Evolutionary conservation across 2,113 vertebrate genomes (phyloP).

Genomic region (Connochaetes taurinus): DNA sequence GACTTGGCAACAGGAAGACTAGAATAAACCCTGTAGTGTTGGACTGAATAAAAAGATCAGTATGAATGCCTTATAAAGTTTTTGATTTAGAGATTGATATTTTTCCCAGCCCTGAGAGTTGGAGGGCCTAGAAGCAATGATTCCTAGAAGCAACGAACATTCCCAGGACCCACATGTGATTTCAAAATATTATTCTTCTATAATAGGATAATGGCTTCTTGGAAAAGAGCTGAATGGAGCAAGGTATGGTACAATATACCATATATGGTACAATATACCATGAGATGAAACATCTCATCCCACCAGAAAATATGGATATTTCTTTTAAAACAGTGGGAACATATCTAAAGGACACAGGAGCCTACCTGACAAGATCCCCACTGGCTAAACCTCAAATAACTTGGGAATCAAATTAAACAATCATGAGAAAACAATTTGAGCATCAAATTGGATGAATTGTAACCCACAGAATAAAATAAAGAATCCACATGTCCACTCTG

Average conservation of each 20-base stretch:
- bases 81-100: neutral
- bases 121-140: neutral
- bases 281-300: neutral
- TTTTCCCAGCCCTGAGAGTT: neutral
- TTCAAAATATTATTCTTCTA: neutral
- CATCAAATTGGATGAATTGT: neutral
- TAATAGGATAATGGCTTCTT: neutral
- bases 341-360: neutral
- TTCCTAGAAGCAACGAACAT: neutral
- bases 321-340: neutral
- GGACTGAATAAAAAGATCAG: neutral
- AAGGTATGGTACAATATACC: neutral
- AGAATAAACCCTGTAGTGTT: neutral
- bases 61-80: neutral
- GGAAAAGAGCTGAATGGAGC: neutral
- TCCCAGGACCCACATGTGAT: neutral
- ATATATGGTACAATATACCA: neutral
- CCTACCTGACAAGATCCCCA: neutral
- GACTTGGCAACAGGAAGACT: neutral
- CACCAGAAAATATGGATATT: neutral
- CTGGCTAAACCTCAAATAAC: neutral
- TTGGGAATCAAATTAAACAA: neutral
- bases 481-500: neutral
- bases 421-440: neutral
- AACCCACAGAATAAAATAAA: neutral